Evolutionary conservation across 2,797 vertebrate genomes (phyloP), one percentile per base, ranked within the genome.

Genomic region (Acipenser oxyrinchus): DNA sequence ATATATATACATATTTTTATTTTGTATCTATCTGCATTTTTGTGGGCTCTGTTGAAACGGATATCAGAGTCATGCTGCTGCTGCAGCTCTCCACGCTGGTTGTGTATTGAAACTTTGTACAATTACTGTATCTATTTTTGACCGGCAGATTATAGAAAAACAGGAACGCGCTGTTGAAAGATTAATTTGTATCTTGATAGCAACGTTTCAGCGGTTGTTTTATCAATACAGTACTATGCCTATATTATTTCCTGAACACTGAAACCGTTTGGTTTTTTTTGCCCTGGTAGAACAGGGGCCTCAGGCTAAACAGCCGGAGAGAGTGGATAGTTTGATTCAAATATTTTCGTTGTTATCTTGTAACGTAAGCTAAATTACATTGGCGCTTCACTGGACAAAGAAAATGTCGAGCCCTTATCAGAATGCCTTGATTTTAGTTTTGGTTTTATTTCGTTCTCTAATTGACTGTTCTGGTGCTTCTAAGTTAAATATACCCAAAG

Each of bases 401-500:
- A 23, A 64, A 12, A 81, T 76, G 75, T 68, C 64, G 48, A 65
- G 49, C 12, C 8, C 10, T 37, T 2, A n/a, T 6, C n/a, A 55
- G 15, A 64, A 48, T 8, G 7, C 58, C 8, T 53, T 73, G n/a
- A 48, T 70, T 2, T 0, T 71, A 5, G 51, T 72, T 6, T 1
- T 76, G 12, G 6, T 77, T 23, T 37, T 82, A 3, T 55, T 65
- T 15, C 62, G 7, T 23, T 64, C 18, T 13, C n/a, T 51, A 10
- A 48, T 50, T 51, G 13, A 58, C 51, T 51, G 76, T 1, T 49
- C 78, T 13, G 68, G 73, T 61, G 77, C 81, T 50, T 90, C 93
- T 18, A 96, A 91, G 76, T 84, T 99, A 49, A 99, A 94, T 75
- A 91, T 93, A 2, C 96, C 95, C 66, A 97, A 96, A 81, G 93